Base-by-base conservation (phyloP, 23 tunicate genomes). In the Halocynthia roretzi region DNA sequence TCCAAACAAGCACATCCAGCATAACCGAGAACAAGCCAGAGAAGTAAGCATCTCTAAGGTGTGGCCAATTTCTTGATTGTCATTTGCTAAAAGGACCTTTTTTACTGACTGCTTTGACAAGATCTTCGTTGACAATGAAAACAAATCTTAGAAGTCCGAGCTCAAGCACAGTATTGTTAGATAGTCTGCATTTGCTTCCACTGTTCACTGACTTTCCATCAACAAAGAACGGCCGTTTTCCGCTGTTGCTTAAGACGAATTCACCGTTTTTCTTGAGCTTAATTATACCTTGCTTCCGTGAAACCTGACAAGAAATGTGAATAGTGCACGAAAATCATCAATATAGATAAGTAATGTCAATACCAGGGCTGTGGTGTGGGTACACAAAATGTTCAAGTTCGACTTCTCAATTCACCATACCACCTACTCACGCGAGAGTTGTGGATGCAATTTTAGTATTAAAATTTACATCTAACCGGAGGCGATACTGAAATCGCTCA, bases 181-280 rank as follows among this genome's bases (percentile, higher is more conserved):
- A 67, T 0, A 92, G 82, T 61, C 72, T 82, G 51, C 72, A 75
- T 71, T 82, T 77, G 54, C 82, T 74, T 7, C 98, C 98, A 61
- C 79, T 86, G 17, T 71, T 12, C 0, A 92, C 84, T 21, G 87
- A 82, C 62, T 86, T 86, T 49, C 98, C 98, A 79, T 92, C 92
- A 60, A 92, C 87, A 79, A 77, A 78, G 67, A 92, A 60, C 22
- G 87, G 81, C 12, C 92, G 54, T 75, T 86, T 86, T 22, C 98
- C 98, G 63, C 83, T 83, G 71, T 92, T 92, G 58, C 71, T 78
- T 31, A 92, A 74, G 8, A 83, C 78, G 69, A 92, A 92, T 6
- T 82, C 87, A 6, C 98, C 98, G 66, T 92, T 91, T 62, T 85
- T 77, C 83, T 91, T 85, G 86, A 91, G 76, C 72, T 83, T 86